Evolutionary conservation across 2,797 vertebrate species (phyloP).

Genomic region (Toxotes lorentzi): DNA sequence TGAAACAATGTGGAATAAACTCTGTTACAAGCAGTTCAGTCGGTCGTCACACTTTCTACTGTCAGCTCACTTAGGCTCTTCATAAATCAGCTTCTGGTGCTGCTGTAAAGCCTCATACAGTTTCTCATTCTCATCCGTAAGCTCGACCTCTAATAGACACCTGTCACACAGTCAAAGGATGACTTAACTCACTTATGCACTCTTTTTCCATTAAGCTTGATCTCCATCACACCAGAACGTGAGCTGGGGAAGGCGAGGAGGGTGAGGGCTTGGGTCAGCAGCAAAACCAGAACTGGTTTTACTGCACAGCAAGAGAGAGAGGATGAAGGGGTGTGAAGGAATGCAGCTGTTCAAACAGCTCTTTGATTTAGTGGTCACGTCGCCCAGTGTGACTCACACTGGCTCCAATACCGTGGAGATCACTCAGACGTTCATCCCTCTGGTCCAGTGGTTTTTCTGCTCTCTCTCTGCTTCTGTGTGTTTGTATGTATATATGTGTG

Average conservation of each 20-base stretch:
- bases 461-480: slow-evolving; percentile 12
- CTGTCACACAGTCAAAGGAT: slow-evolving; percentile 54
- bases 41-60: not conserved
- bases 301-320: slow-evolving; percentile 46
- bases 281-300: slow-evolving; percentile 51
- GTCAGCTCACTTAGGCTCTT: not conserved
- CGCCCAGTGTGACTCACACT: slow-evolving; percentile 72
- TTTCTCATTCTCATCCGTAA: slow-evolving; percentile 43
- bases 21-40: not conserved
- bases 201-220: slow-evolving; percentile 64
- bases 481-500: not conserved
- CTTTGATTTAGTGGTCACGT: slow-evolving; percentile 80
- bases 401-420: slow-evolving; percentile 65
- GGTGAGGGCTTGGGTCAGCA: slow-evolving; percentile 4
- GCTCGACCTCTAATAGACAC: slow-evolving; percentile 49
- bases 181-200: slow-evolving; percentile 55
- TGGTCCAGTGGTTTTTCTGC: slow-evolving; percentile 40
- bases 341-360: slow-evolving; percentile 83
- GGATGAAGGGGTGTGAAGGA: slow-evolving; percentile 79
- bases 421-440: slow-evolving; percentile 70
- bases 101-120: slow-evolving; percentile 44
- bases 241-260: not conserved
- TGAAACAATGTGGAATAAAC: not conserved
- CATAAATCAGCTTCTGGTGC: slow-evolving; percentile 64
- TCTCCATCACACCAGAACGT: slow-evolving; percentile 54